Base-by-base conservation (phyloP, 2,888 invertebrate species). In the Drosophila ezoana region DNA sequence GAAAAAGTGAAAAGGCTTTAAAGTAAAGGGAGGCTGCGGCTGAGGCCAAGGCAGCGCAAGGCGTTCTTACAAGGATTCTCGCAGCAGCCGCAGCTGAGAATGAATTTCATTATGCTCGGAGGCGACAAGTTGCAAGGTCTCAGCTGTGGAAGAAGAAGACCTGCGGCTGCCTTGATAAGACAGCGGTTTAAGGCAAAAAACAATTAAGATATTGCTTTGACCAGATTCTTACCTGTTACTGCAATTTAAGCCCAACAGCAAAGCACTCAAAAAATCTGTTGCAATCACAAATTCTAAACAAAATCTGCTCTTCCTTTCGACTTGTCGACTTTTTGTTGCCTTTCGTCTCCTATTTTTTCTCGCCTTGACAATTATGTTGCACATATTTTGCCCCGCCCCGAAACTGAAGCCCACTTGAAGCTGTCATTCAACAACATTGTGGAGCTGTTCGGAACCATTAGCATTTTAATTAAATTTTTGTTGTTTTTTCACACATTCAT, bases 381-480 rank as follows among this genome's bases (percentile, higher is more conserved):
- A 82, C 68, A 69, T 71, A 59, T 59, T 44, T 54, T 64, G 70
- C 60, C 63, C 14, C 20, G 8, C 52, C 14, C 16, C 20, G 11
- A 58, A n/a, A 38, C 32, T 16, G 56, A 8, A 54, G 62, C 8
- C 38, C 63, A 68, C 60, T 78, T 58, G 63, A 16, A 43, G 62
- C 76, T 75, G 76, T 72, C 72, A 69, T 63, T 79, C 84, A 49
- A 77, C 84, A 82, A 82, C 87, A 76, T 71, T 87, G 87, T 89
- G 52, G 73, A 72, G 3, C 80, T 67, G 70, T 78, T 78, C 28
- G 28, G 8, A 54, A 61, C 88, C 81, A 86, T 86, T 86, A 89
- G 89, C 85, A 89, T 86, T 86, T 86, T 87, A 87, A 89, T 86
- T 89, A 86, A 87, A 86, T 87, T 86, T 76, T 66, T 86, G 70